Percentiles rank a stretch among this genome's conserved stretches.
Conservation (phyloP, 2,113 vertebrate species). For the Suricata suricatta region DNA sequence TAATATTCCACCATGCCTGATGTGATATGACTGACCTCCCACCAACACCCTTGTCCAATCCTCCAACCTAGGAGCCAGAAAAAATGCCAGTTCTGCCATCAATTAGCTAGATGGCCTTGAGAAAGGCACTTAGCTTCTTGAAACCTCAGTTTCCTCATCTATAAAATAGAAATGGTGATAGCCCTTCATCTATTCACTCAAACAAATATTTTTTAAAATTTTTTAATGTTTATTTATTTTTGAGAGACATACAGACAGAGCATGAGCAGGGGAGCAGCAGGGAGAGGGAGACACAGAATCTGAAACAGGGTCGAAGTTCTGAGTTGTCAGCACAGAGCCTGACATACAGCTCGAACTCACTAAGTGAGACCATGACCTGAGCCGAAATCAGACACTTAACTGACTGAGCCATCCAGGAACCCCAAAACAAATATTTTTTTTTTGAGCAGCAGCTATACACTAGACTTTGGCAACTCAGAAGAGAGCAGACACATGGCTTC, state of each 20-base stretch:
- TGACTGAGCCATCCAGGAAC: no score
- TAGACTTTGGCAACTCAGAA: neutral
- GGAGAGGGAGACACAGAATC: no score
- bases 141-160: neutral
- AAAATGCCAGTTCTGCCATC: neutral
- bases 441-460: neutral
- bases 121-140: neutral
- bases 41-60: no score
- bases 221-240: no score
- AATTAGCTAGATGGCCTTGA: neutral
- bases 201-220: neutral
- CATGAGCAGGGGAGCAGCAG: no score
- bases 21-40: fast-evolving
- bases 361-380: no score
- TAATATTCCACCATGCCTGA: neutral
- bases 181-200: neutral
- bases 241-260: no score
- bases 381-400: no score
- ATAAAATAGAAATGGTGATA: neutral
- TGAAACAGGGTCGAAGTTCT: no score
- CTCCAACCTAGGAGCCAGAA: neutral
- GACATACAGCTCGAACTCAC: no score
- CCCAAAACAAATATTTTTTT: neutral
- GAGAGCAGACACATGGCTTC: neutral
- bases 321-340: no score